Evolutionary conservation across 1,140 invertebrate genomes (phyloP), one percentile per base, ranked within the genome.

Genomic region (Orussus abietinus): DNA sequence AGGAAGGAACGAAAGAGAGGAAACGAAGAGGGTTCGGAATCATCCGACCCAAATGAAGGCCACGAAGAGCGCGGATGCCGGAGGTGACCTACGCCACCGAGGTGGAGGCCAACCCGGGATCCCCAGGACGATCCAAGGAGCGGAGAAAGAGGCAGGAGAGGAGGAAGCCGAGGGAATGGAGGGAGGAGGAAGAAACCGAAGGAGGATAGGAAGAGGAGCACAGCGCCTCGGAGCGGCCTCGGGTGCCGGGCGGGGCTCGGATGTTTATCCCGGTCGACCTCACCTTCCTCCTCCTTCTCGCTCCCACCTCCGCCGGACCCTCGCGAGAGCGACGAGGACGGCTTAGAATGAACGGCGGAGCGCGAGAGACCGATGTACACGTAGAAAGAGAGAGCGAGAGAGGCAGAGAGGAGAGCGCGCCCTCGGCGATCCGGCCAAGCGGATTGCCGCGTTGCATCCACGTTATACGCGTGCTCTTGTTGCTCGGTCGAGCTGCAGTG

Each of bases 191-290:
- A 42, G 21, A 38, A 35, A 35, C 29, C 30, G 10, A 21, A 41
- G 39, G 15, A 40, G 31, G 25, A 43, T 34, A 38, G 28, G 30
- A 39, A 41, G 30, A 41, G 35, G 28, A 32, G 40, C 28, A 34
- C 37, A 29, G 38, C 13, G 38, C 31, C 37, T 17, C 14, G 38
- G 30, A 38, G 56, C 60, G 66, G 68, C 64, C 64, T 67, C 66
- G 59, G 63, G 67, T 67, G 64, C 66, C 67, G 67, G 66, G 67
- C 66, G 67, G 69, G 64, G 67, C 68, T 70, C 66, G 64, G 66
- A 72, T 68, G 65, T 69, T 72, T 72, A 70, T 69, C 67, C 66
- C 65, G 64, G 59, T 67, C 67, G 67, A 70, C 66, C 65, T 70
- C 69, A 66, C 59, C 59, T 52, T 52, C 37, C 40, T 45, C 48